Percentiles rank a stretch among this genome's conserved stretches.
phyloP scores from a whole-genome alignment of 2,113 vertebrate species.

The Pantherophis guttatus region DNA sequence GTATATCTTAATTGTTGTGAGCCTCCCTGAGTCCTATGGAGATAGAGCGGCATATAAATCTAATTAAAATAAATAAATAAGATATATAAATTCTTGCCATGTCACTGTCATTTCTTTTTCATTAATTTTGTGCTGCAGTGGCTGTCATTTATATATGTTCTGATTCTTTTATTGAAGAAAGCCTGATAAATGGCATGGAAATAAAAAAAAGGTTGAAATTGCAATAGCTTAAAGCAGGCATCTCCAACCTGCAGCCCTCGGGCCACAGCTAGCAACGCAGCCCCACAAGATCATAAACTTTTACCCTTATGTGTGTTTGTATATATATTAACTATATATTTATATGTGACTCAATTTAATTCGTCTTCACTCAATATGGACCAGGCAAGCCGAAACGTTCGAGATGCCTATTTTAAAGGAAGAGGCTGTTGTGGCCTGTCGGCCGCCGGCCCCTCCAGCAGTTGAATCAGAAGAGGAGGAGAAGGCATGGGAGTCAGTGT shows the following conservation, averaged over 20 bases:
- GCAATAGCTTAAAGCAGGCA: background rate
- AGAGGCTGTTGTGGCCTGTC: background rate
- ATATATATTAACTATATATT: background rate
- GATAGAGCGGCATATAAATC: no score
- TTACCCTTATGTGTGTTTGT: background rate
- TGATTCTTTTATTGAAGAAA: background rate
- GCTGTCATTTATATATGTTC: background rate
- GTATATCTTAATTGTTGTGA: no score
- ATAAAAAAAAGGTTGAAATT: background rate
- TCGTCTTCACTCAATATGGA: background rate
- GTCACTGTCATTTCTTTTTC: background rate
- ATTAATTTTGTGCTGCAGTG: background rate
- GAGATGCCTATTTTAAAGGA: background rate
- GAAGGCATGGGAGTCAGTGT: no score
- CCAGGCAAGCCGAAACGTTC: background rate
- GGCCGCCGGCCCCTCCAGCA: no score
- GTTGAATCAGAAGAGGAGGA: no score
- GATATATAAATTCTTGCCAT: background rate
- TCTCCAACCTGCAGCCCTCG: background rate
- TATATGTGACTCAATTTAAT: background rate
- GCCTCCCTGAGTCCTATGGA: no score
- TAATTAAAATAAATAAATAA: no score
- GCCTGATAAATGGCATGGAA: background rate
- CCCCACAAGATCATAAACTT: background rate
- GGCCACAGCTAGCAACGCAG: background rate